Evolutionary conservation across 2,797 vertebrate genomes (phyloP), one percentile per base, ranked within the genome.

Genomic region (Chelonia mydas): DNA sequence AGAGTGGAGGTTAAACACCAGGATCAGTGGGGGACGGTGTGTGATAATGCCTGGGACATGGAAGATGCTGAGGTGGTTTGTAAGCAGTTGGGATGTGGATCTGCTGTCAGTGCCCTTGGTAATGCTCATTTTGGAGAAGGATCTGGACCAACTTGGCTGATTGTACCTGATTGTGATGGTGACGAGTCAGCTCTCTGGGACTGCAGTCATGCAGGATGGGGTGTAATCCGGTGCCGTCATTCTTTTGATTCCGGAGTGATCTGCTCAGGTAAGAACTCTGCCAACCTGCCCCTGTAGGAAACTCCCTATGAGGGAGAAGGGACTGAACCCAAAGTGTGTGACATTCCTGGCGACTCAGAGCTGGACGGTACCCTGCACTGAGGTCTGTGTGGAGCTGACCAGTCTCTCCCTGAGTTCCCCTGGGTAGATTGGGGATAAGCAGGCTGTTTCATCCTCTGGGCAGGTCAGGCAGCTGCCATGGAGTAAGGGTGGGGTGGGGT

Each of bases 41-140:
- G 98, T 31, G 98, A 98, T 47, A 93, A 97, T 1, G 37, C 92
- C n/a, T 98, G 98, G 98, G 97, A 98, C 50, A 88, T 65, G 15
- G 10, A 72, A 2, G 98, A 98, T 90, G 98, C 98, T 3, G 91
- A 94, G 9, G 98, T 98, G 79, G 96, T 94, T 0, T 98, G 98
- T 61, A 97, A 87, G 45, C 98, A 98, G 0, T 28, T 98, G 8
- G 93, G 31, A 12, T 98, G 98, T 4, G 98, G 98, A n/a, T 92
- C 51, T 59, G 92, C 97, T 50, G 1, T 98, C 84, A 82, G 90
- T 0, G 95, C 96, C 74, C 57, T 83, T 9, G 59, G 57, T 41
- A 41, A 41, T 41, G 96, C 95, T 72, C 74, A 94, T 21, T 98
- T 98, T 92, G 98, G 97, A 65, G 90, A 97, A 85, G 98, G 98